Evolutionary conservation across 2,113 vertebrate species (phyloP).

Genomic region (Cochlearius cochlearius): DNA sequence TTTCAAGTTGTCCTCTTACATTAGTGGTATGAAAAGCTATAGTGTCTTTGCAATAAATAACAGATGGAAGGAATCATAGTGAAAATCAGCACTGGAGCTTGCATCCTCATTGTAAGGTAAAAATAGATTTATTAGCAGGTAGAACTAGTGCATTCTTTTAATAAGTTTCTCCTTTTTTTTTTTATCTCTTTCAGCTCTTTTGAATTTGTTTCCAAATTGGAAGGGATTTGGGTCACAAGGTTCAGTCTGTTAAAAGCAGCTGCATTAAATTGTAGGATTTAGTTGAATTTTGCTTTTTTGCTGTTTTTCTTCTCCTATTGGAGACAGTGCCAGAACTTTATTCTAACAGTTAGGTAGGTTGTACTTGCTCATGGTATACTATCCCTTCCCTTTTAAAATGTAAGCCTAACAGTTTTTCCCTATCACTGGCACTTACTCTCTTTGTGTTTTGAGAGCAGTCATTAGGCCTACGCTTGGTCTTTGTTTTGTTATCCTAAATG

Average conservation of each 20-base stretch:
- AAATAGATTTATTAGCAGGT: not conserved
- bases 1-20: not conserved
- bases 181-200: not conserved
- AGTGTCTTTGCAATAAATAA: not conserved
- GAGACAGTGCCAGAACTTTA: not conserved
- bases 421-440: fast-evolving
- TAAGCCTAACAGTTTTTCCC: not conserved
- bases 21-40: not conserved
- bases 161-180: not conserved
- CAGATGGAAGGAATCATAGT: not conserved
- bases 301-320: not conserved
- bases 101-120: not conserved
- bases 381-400: not conserved
- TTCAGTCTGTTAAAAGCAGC: not conserved
- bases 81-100: not conserved
- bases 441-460: not conserved
- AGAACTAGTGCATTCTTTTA: not conserved
- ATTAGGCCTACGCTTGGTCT: not conserved
- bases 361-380: not conserved
- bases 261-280: not conserved
- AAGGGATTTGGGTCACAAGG: not conserved
- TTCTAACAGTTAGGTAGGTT: not conserved
- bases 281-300: not conserved
- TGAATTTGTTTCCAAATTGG: not conserved
- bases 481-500: not conserved